A percentile compares a stretch with the other conserved stretches of the same genome.
phyloP scores from a whole-genome alignment of 2,888 invertebrate genomes.

The Drosophila prolongata region DNA sequence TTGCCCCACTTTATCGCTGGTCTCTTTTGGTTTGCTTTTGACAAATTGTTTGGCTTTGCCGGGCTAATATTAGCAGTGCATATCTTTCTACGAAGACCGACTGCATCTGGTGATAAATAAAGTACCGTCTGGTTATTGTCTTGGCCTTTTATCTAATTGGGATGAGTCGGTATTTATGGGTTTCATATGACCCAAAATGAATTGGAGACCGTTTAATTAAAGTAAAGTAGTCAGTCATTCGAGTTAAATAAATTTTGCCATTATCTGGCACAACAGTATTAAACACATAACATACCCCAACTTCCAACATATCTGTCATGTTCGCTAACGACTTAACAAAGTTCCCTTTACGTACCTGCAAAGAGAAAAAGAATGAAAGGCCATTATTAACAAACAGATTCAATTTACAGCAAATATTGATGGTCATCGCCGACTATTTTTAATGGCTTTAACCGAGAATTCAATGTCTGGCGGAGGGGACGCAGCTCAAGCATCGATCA shows the following conservation, averaged over 20 bases:
- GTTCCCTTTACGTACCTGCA: conserved; percentile 60
- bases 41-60: conserved; percentile 48
- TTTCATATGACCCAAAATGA: too few relatives aligned
- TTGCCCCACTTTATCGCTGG: background rate
- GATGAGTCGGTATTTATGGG: background rate
- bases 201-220: too few relatives aligned
- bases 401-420: conserved; percentile 34
- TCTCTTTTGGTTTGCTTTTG: conserved; percentile 31
- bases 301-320: too few relatives aligned
- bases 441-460: conserved; percentile 18
- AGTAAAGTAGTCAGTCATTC: too few relatives aligned
- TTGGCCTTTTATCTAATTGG: conserved; percentile 7
- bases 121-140: conserved; percentile 10
- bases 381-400: conserved; percentile 23
- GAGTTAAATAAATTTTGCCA: too few relatives aligned
- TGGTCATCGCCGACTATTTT: conserved; percentile 26
- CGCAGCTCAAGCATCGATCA: conserved; percentile 65
- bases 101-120: conserved; percentile 19
- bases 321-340: background rate
- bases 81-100: conserved; percentile 8
- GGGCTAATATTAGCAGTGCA: conserved; percentile 44
- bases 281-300: conserved; percentile 4
- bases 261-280: too few relatives aligned
- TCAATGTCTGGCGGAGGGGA: conserved; percentile 17
- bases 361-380: conserved; percentile 22